phyloP scores from a whole-genome alignment of 2,113 vertebrate species.

The Sarotherodon lohbergeri region DNA sequence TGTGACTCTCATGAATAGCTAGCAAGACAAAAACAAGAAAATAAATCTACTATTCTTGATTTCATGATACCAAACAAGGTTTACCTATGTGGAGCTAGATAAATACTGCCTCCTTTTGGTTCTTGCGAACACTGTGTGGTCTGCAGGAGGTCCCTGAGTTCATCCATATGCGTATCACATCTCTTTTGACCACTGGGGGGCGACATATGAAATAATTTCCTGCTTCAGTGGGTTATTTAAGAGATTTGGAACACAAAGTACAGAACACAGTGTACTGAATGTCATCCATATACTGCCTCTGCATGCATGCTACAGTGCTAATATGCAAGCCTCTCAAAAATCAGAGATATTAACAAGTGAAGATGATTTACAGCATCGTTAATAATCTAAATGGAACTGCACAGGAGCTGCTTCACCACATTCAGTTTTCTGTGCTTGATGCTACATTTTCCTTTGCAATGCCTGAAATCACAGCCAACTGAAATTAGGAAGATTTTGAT shows the following conservation, averaged over 20 bases:
- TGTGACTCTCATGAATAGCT: accelerated
- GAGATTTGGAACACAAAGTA: slow-evolving; percentile 52
- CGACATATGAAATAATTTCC: neutral
- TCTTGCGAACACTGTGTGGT: neutral
- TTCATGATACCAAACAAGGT: neutral
- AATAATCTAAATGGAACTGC: neutral
- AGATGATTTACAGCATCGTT: neutral
- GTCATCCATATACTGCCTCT: neutral
- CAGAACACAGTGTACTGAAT: slow-evolving; percentile 53
- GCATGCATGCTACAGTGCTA: neutral
- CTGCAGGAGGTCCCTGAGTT: neutral
- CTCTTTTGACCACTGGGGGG: slow-evolving; percentile 37
- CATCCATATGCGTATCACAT: neutral
- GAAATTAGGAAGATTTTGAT: neutral
- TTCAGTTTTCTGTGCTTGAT: neutral
- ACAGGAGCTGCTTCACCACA: neutral
- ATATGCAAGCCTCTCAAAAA: neutral
- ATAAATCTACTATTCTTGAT: neutral
- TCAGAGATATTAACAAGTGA: neutral
- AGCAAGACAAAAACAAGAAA: neutral
- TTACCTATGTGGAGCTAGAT: neutral
- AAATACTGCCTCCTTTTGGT: neutral
- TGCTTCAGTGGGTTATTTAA: neutral
- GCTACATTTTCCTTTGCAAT: neutral
- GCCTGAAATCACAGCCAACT: neutral